phyloP scores from a whole-genome alignment of 2,797 vertebrate species.

The Rhabdophis nuchalis region DNA sequence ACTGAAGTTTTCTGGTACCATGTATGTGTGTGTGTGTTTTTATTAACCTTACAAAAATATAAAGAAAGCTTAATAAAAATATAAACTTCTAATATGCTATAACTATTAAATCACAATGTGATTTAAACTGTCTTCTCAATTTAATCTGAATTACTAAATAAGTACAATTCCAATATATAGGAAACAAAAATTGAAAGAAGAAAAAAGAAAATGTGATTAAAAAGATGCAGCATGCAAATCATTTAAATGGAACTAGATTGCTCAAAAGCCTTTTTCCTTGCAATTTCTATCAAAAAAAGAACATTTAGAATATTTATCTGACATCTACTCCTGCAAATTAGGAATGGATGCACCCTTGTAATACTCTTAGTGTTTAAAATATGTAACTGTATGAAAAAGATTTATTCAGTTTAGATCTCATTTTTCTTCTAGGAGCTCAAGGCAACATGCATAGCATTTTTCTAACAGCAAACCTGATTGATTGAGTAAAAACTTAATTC shows the following conservation, averaged over 20 bases:
- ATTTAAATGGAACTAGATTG: neutral
- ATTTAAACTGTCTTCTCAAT: neutral
- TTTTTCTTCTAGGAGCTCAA: neutral
- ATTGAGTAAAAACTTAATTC: neutral
- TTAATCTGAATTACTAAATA: neutral
- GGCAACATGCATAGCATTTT: neutral
- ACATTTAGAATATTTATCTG: neutral
- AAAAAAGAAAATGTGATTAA: neutral
- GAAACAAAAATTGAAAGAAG: neutral
- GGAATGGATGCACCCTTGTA: neutral
- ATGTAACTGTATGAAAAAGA: neutral
- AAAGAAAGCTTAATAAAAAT: neutral
- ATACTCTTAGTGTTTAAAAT: neutral
- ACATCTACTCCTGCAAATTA: neutral
- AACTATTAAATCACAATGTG: neutral
- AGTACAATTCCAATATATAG: neutral
- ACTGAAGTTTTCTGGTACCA: neutral
- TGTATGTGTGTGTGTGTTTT: neutral
- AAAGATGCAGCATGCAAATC: neutral
- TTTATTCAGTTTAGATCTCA: neutral
- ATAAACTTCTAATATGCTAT: neutral
- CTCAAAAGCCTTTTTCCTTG: neutral
- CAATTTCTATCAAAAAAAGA: neutral
- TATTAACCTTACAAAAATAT: neutral
- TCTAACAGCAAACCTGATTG: neutral